Conservation (phyloP, 1,140 invertebrate genomes). For the Panulirus ornatus region DNA sequence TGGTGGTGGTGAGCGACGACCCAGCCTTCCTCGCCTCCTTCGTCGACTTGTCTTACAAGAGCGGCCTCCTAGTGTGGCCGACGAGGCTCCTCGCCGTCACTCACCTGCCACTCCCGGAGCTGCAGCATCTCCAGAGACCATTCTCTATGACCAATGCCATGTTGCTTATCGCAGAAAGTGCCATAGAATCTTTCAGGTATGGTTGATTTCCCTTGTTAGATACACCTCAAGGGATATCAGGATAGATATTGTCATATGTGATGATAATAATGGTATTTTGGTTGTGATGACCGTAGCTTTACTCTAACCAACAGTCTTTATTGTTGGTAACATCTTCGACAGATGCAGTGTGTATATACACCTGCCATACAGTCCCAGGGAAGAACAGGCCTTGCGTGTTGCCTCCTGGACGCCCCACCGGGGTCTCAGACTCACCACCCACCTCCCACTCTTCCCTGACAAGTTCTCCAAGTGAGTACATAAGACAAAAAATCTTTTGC, state of each 20-base stretch:
- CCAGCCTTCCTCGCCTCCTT: slow-evolving; percentile 12
- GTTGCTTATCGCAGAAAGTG: neutral
- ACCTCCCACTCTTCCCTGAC: neutral
- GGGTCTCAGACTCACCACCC: neutral
- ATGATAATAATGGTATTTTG: neutral
- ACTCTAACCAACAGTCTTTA: neutral
- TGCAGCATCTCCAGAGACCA: neutral
- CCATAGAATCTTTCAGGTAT: neutral
- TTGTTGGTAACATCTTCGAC: neutral
- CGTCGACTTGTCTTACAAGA: slow-evolving; percentile 10
- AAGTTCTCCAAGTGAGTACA: neutral
- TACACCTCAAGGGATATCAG: too few species aligned
- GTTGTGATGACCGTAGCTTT: neutral
- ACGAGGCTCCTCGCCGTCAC: slow-evolving; percentile 24
- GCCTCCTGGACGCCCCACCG: neutral
- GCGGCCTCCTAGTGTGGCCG: slow-evolving; percentile 24
- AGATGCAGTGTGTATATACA: neutral
- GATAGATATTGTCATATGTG: neutral
- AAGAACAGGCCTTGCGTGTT: neutral
- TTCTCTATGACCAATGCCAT: slow-evolving; percentile 39
- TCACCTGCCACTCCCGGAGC: neutral
- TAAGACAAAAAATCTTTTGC: too few species aligned
- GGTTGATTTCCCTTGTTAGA: too few species aligned
- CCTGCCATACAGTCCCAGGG: neutral
- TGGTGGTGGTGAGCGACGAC: slow-evolving; percentile 22